phyloP scores from a whole-genome alignment of 2,888 invertebrate species.

The Eilema depressum region DNA sequence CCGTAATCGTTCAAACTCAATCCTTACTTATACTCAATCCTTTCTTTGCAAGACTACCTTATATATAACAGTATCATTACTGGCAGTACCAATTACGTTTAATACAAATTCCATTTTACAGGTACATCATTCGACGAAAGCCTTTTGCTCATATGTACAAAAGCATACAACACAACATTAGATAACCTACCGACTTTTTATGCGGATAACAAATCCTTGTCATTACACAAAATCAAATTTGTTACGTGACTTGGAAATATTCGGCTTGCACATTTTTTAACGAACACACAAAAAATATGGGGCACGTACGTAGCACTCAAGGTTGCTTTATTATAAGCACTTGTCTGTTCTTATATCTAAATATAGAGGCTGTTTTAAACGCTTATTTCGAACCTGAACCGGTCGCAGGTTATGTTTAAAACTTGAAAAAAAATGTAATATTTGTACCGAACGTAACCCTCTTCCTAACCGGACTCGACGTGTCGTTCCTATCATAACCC shows the following conservation, averaged over 20 bases:
- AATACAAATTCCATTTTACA: background rate
- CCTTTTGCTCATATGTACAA: background rate
- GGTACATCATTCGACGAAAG: background rate
- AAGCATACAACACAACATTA: conserved; percentile 17
- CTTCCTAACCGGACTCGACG: too few species aligned
- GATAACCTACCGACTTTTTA: conserved; percentile 28
- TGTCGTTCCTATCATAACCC: too few species aligned
- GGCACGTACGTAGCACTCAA: conserved; percentile 30
- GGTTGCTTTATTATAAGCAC: conserved; percentile 23
- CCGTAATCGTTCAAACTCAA: too few species aligned
- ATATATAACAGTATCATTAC: too few species aligned
- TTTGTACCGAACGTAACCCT: too few species aligned
- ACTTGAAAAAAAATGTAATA: too few species aligned
- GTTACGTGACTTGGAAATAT: conserved; percentile 42
- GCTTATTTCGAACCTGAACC: too few species aligned
- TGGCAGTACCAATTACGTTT: too few species aligned
- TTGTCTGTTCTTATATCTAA: conserved; percentile 4
- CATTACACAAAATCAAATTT: conserved; percentile 43
- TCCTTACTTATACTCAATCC: too few species aligned
- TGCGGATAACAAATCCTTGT: conserved; percentile 32
- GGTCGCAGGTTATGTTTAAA: too few species aligned
- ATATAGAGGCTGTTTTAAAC: background rate
- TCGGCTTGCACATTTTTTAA: conserved; percentile 21
- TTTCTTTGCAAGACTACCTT: too few species aligned
- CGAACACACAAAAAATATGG: conserved; percentile 22